These are phyloP conservation scores for Drosophila tsacasi DNA, from an alignment of 1,140 invertebrate species.

Conservation along the genomic window DNA sequence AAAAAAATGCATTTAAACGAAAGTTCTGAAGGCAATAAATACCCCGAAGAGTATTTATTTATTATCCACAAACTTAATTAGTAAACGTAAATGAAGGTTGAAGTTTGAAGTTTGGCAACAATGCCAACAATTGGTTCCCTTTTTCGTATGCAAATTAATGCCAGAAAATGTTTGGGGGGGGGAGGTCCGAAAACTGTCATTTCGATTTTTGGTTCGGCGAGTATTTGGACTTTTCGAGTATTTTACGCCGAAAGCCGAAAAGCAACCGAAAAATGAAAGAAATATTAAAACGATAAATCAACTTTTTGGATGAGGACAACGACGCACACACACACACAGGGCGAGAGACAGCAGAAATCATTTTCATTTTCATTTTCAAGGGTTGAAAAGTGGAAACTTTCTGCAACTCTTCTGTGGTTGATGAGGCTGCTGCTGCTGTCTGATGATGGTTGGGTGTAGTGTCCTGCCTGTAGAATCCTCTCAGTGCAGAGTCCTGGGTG, in stretches of 20 bases:
- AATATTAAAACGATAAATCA: constrained; percentile 83
- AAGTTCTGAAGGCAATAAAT: neutral
- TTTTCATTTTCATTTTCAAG: constrained; percentile 64
- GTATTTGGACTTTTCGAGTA: constrained; percentile 16
- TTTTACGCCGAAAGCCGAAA: constrained; percentile 9
- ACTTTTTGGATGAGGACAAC: constrained; percentile 64
- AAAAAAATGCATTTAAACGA: neutral
- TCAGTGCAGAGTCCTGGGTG: neutral
- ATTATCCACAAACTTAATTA: constrained; percentile 15
- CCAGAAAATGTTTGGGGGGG: neutral
- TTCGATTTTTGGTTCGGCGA: constrained; percentile 50
- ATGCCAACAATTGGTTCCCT: neutral
- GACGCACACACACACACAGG: neutral
- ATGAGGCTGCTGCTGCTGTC: constrained; percentile 26
- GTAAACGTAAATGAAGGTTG: constrained; percentile 8
- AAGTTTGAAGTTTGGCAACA: constrained; percentile 58
- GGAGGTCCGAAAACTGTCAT: constrained; percentile 52
- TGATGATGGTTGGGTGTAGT: neutral
- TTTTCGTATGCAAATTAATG: constrained; percentile 28
- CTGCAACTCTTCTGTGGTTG: constrained; percentile 50
- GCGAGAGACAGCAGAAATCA: constrained; percentile 47
- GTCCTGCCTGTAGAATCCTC: neutral
- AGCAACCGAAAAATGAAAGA: constrained; percentile 34
- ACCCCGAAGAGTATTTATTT: neutral
- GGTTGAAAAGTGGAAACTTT: constrained; percentile 50